Base-by-base conservation (phyloP, 2,113 vertebrate genomes). In the Aramus guarauna region DNA sequence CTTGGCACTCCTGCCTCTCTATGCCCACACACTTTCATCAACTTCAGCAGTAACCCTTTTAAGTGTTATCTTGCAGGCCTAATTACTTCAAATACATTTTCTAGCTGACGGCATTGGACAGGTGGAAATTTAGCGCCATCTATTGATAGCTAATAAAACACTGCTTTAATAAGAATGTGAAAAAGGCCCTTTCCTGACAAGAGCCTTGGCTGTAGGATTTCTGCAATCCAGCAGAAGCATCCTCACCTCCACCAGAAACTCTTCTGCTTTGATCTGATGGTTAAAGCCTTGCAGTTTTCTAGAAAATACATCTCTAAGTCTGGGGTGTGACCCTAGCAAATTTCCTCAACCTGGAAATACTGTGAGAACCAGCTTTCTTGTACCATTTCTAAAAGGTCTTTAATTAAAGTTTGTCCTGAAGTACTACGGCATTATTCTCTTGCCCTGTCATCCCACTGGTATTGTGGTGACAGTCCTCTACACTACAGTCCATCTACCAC, bases 51-150 rank as follows among this genome's bases (percentile, higher is more conserved):
- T 91, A 97, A 98, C 92, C 90, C 90, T 96, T 97, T 98, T 94
- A 96, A 90, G 90, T 91, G 92, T 90, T 97, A 91, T 98, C 96
- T 95, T 94, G 68, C 88, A 96, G 94, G 88, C 94, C 96, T 98
- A 97, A 97, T 98, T 97, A 97, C 97, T 97, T 97, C 90, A 95
- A 97, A 96, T 73, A 91, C 88, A 90, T 87, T 79, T 94, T 63
- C 94, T 88, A 89, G 75, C 92, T 89, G 83, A 53, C 27, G 55
- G 72, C 14, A 8, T 41, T 14, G 53, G 91, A 97, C 98, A 91
- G 63, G 64, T 96, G 97, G 97, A 88, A 95, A 94, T 92, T 94
- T 96, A 98, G 98, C 97, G 96, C 98, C 98, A 98, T 98, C 98
- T 98, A 98, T 97, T 97, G 98, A 95, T 95, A 72, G 23, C 91